phyloP scores from a whole-genome alignment of 1,140 invertebrate genomes.

The Babylonia areolata region DNA sequence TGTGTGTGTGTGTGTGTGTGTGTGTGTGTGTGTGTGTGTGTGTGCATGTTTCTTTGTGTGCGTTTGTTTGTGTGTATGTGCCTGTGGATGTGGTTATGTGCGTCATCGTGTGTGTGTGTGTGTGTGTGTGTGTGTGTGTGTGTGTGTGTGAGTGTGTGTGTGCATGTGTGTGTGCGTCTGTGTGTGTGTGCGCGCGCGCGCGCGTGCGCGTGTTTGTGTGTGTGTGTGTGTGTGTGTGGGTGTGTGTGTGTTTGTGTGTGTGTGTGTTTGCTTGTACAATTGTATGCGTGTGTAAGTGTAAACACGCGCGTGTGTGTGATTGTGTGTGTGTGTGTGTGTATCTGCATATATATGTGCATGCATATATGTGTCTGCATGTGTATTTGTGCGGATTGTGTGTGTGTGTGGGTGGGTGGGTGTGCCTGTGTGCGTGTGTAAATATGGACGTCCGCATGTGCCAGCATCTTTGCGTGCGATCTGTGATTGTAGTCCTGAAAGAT shows the following conservation, averaged over 20 bases:
- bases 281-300: not conserved
- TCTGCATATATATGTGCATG: not conserved
- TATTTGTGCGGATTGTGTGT: not conserved
- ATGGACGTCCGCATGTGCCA: not conserved
- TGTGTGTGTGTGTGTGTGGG: too few relatives aligned
- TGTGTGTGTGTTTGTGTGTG: too few relatives aligned
- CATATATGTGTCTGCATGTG: not conserved
- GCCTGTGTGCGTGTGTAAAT: not conserved
- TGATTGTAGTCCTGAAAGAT: too few relatives aligned
- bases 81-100: not conserved
- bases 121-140: not conserved
- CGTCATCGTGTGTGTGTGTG: not conserved
- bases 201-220: not conserved
- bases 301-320: not conserved
- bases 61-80: not conserved
- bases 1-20: constrained; percentile 11
- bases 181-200: not conserved
- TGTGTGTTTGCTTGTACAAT: too few relatives aligned
- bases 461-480: too few relatives aligned
- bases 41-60: not conserved
- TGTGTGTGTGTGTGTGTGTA: not conserved
- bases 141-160: not conserved
- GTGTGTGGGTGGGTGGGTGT: not conserved
- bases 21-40: constrained; percentile 10
- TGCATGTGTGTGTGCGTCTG: not conserved